A percentile compares a stretch with the other conserved stretches of the same genome.
Conservation (phyloP, 2,888 invertebrate genomes). For the Protonemura montana region DNA sequence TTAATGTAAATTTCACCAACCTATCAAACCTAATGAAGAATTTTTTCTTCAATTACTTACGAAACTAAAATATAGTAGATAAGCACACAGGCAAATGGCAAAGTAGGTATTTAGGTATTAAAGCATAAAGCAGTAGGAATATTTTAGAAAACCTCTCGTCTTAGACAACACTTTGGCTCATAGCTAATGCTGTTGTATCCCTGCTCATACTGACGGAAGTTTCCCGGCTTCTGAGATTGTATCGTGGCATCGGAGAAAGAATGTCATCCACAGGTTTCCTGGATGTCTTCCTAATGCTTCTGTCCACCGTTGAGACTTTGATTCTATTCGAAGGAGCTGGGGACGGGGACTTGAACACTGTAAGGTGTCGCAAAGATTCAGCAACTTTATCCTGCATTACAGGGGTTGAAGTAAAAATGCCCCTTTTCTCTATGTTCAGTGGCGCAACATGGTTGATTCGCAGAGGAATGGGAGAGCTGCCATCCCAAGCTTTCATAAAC, state of each 20-base stretch:
- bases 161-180: neutral
- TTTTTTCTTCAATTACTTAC: too few relatives aligned
- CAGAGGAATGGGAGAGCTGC: neutral
- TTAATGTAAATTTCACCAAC: too few relatives aligned
- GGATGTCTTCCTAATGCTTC: neutral
- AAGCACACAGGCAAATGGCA: neutral
- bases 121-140: too few relatives aligned
- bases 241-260: neutral
- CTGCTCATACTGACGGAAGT: neutral
- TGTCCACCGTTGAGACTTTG: neutral
- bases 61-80: neutral
- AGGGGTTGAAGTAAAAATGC: neutral
- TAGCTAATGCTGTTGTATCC: neutral
- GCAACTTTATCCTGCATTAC: neutral
- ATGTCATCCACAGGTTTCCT: constrained; percentile 24
- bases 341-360: constrained; percentile 19
- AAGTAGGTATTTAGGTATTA: neutral
- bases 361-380: neutral
- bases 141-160: neutral
- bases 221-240: constrained; percentile 25
- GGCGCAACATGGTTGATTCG: neutral
- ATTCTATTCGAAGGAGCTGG: neutral
- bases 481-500: neutral
- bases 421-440: neutral
- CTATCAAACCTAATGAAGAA: too few relatives aligned